Conservation (phyloP, 2,888 invertebrate genomes). For the Acrobasis suavella region DNA sequence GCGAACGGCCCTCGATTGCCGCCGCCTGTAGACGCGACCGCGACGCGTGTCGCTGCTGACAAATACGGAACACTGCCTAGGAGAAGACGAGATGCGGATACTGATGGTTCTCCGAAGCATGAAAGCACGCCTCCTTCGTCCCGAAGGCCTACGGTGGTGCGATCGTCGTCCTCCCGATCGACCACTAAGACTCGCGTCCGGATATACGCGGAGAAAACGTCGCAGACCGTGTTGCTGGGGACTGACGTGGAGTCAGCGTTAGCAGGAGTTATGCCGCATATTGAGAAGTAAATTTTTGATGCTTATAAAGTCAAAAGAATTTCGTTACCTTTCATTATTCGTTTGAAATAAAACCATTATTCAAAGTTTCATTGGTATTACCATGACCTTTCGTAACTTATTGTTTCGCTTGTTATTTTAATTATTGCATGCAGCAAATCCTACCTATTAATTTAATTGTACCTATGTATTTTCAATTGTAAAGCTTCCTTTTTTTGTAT, state of each 20-base stretch:
- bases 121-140: conserved; percentile 62
- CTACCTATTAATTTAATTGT: no score
- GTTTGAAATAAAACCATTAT: no score
- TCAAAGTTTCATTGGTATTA: not conserved
- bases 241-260: conserved; percentile 88
- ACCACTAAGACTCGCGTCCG: conserved; percentile 76
- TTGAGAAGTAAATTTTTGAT: conserved; percentile 60
- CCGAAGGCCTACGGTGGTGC: conserved; percentile 65
- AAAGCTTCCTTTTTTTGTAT: no score
- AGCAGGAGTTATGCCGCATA: conserved; percentile 81
- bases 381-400: not conserved
- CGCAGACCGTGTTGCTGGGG: conserved; percentile 89
- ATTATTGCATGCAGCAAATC: not conserved
- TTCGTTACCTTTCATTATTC: no score
- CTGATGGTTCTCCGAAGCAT: conserved; percentile 79
- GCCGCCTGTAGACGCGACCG: conserved; percentile 55
- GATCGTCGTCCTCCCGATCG: conserved; percentile 67
- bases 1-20: conserved; percentile 71
- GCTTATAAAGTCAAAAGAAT: no score
- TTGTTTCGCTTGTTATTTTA: not conserved
- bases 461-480: no score
- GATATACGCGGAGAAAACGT: conserved; percentile 90
- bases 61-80: conserved; percentile 91
- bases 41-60: conserved; percentile 82
- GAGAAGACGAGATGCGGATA: conserved; percentile 85